phyloP scores from a whole-genome alignment of 2,888 invertebrate species.

The Papilio demoleus region DNA sequence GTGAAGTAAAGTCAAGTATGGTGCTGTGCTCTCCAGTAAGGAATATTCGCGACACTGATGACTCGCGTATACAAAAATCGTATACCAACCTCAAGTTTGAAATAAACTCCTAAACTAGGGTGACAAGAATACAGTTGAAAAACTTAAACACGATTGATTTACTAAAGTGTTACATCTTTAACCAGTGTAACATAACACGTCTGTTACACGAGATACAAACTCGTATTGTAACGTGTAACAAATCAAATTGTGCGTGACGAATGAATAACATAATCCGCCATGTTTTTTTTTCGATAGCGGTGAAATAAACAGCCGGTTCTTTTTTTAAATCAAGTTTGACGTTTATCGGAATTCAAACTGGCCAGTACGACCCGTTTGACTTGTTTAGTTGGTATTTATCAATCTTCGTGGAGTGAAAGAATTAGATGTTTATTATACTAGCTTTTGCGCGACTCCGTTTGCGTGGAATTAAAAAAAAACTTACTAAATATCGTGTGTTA shows the following conservation, averaged over 20 bases:
- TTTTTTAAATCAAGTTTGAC: conserved; percentile 14
- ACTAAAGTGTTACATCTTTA: conserved; percentile 1
- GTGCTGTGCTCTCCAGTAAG: too few relatives aligned
- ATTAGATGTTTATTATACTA: background rate
- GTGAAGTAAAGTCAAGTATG: too few relatives aligned
- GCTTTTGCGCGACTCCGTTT: background rate
- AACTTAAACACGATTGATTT: background rate
- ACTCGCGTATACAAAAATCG: too few relatives aligned
- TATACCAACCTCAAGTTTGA: too few relatives aligned
- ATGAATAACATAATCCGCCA: conserved; percentile 22
- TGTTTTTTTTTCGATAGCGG: conserved; percentile 9
- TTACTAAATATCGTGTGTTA: too few relatives aligned
- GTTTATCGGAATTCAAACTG: conserved; percentile 18
- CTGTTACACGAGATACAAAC: conserved; percentile 7
- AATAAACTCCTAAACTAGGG: too few relatives aligned
- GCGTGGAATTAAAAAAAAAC: too few relatives aligned
- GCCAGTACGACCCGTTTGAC: background rate
- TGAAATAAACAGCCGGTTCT: conserved; percentile 19
- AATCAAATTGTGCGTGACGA: conserved; percentile 24
- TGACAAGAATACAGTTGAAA: too few relatives aligned
- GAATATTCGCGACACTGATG: too few relatives aligned
- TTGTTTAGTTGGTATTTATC: conserved; percentile 3
- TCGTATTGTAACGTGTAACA: conserved; percentile 1
- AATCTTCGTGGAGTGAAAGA: background rate
- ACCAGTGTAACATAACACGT: conserved; percentile 6